Percentiles rank a stretch among this genome's conserved stretches.
Conservation (phyloP, 2,113 vertebrate species). For the Hippocampus guttulatus region DNA sequence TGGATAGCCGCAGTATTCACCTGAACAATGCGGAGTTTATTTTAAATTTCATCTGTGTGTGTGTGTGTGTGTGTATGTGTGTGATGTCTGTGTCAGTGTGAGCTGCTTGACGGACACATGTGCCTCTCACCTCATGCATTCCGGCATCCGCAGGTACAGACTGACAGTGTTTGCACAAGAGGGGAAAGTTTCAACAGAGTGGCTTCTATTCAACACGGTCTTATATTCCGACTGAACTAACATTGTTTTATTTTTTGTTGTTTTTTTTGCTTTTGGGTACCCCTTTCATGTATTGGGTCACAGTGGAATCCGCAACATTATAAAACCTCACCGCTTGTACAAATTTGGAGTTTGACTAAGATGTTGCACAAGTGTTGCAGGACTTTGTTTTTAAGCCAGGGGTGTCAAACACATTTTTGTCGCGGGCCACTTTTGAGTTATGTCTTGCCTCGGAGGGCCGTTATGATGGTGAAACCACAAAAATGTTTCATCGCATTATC, state of each 20-base stretch:
- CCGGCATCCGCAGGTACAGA: neutral
- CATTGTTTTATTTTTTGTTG: neutral
- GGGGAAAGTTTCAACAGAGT: neutral
- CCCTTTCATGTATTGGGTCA: neutral
- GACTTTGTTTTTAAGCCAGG: too few relatives aligned
- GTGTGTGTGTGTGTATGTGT: neutral
- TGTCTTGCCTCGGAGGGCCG: too few relatives aligned
- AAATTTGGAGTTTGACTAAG: neutral
- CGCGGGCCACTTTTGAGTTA: too few relatives aligned
- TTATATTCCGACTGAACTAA: neutral
- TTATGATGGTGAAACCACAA: too few relatives aligned
- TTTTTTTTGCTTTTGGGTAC: too few relatives aligned
- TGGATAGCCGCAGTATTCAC: conserved; percentile 19
- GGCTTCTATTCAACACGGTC: neutral
- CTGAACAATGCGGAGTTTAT: conserved; percentile 18
- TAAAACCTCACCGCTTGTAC: too few relatives aligned
- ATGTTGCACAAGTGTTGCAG: neutral
- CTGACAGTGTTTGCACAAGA: neutral
- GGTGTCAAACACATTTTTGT: too few relatives aligned
- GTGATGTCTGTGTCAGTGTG: neutral
- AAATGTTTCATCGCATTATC: too few relatives aligned
- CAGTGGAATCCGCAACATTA: too few relatives aligned
- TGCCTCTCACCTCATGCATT: conserved; percentile 1
- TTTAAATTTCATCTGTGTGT: conserved; percentile 6
- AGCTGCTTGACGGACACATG: neutral